Evolutionary conservation across 2,888 invertebrate genomes (phyloP), one percentile per base, ranked within the genome.

Genomic region (Baccha elongata): DNA sequence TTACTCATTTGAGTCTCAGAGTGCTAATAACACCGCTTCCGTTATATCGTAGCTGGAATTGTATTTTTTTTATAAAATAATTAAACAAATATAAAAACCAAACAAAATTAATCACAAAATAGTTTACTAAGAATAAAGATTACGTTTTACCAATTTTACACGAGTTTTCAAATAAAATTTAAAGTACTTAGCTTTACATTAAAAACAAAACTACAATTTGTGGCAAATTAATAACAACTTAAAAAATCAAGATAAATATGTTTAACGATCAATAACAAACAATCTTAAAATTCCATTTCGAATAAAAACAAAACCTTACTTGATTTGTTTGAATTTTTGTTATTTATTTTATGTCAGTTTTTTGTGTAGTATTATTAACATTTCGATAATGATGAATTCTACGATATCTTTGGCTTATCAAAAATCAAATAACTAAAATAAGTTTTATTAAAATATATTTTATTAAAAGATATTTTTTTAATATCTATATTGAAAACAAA

Each of bases 11-110:
- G 48, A 78, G 48, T 78, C 83, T 89, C 87, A 89, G 76, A 89
- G 89, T 64, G 89, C 89, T 90, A 89, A 86, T 81, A 89, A 88
- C 87, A 89, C 89, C 86, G 89, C 89, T 87, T 89, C 89, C 87
- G 88, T 88, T 87, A 89, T 89, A 88, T 89, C 89, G 88, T 90
- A 89, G 89, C 89, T 89, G 87, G 65, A 72, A 68, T 74, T 60
- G 71, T 67, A 58, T 83, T 68, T 68, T 53, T 76, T 4, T 32
- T 71, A 71, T 60, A 60, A 53, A 62, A 75, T 55, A 40, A 68
- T 44, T 65, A 68, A 79, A 50, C 53, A 60, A 69, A 67, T 52
- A 60, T 52, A 68, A 50, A 52, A 64, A 2, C 42, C 8, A 74
- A 74, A 23, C 19, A n/a, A 13, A 55, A 40, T 1, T 26, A 69